These are phyloP conservation scores for Leucosticte australis DNA, from an alignment of 2,113 vertebrate genomes.

Conservation along the genomic window DNA sequence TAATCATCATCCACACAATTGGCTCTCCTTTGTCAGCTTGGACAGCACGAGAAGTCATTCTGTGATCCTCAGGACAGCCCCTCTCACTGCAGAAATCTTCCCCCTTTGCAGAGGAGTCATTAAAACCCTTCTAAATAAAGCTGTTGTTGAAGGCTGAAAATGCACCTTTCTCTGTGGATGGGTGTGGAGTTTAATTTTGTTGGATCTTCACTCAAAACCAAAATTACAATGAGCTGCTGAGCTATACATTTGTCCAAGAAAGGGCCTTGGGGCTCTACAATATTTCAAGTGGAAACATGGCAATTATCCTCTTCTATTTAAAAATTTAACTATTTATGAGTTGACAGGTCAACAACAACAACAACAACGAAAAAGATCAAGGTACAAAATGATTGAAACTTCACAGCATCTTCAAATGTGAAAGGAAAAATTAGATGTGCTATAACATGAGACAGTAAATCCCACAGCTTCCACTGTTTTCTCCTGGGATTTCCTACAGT, in stretches of 20 bases:
- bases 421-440: background rate
- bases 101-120: background rate
- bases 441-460: background rate
- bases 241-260: conserved; percentile 44
- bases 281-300: conserved; percentile 31
- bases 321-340: background rate
- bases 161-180: background rate
- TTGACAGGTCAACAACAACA: background rate
- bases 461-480: conserved; percentile 37
- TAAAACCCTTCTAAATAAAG: conserved; percentile 9
- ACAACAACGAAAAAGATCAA: background rate
- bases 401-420: background rate
- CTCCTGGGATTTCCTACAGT: background rate
- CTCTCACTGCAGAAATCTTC: background rate
- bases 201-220: conserved; percentile 21
- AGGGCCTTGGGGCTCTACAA: background rate
- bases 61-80: background rate
- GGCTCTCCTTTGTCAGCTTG: background rate
- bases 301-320: conserved; percentile 8
- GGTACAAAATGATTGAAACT: background rate
- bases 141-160: conserved; percentile 3
- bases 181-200: conserved; percentile 10
- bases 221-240: conserved; percentile 55
- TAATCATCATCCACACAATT: background rate
- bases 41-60: background rate